Percentiles rank a stretch among this genome's conserved stretches.
phyloP scores from a whole-genome alignment of 2,888 invertebrate species.

The Hermaeophaga mercurialis region DNA sequence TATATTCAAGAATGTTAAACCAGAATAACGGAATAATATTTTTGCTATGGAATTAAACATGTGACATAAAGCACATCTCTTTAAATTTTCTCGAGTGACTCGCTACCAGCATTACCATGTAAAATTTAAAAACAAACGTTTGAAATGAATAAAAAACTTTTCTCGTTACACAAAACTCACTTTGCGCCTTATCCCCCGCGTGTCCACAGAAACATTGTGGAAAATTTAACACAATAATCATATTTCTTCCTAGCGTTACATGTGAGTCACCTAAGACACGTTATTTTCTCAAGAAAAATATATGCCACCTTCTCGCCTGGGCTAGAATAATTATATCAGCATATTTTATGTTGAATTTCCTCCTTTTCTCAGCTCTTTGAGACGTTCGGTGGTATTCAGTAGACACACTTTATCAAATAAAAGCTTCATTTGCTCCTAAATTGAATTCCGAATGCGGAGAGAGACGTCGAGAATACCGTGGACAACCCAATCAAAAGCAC shows the following conservation, averaged over 20 bases:
- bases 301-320: conserved; percentile 12
- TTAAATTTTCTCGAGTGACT: too few species aligned
- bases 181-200: neutral
- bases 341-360: conserved; percentile 17
- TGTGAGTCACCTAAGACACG: conserved; percentile 10
- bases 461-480: neutral
- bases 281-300: conserved; percentile 17
- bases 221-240: conserved; percentile 23
- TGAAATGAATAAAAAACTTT: conserved; percentile 8
- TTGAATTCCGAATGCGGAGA: neutral
- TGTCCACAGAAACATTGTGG: neutral
- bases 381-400: conserved; percentile 7
- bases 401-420: conserved; percentile 20
- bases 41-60: too few species aligned
- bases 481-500: too few species aligned
- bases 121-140: neutral
- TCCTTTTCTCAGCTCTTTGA: neutral
- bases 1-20: too few species aligned
- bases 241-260: conserved; percentile 16
- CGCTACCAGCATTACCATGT: too few species aligned
- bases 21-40: too few species aligned
- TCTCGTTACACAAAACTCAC: conserved; percentile 19
- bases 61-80: too few species aligned
- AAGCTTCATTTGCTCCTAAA: conserved; percentile 19
- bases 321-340: conserved; percentile 23